Conservation (phyloP, 2,888 invertebrate species). For the Escarpia spicata region DNA sequence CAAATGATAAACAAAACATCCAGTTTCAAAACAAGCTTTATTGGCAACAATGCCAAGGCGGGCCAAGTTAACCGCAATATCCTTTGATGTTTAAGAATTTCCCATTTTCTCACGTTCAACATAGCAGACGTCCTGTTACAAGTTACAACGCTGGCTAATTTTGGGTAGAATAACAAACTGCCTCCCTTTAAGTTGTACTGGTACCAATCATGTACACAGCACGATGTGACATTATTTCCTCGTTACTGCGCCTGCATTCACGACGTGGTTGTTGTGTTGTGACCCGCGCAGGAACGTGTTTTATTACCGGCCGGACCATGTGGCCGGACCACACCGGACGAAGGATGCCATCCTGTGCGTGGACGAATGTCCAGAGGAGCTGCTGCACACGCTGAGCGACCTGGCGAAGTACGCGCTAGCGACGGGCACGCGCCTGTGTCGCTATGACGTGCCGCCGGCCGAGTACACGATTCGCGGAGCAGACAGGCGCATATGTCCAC, state of each 20-base stretch:
- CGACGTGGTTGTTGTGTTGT: not conserved
- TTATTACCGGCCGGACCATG: not conserved
- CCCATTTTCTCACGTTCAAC: no score
- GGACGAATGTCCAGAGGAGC: conserved; percentile 32
- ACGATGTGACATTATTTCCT: not conserved
- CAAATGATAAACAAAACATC: no score
- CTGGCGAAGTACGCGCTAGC: conserved; percentile 24
- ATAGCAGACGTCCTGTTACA: no score
- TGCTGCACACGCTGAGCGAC: conserved; percentile 25
- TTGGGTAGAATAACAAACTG: no score
- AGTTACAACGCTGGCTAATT: no score
- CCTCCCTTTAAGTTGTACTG: no score
- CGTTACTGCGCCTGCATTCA: not conserved
- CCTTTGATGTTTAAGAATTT: no score
- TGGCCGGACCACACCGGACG: not conserved
- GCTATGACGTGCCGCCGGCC: conserved; percentile 32
- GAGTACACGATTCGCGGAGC: not conserved
- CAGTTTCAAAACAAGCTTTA: no score
- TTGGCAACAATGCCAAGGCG: no score
- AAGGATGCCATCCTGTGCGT: conserved; percentile 31
- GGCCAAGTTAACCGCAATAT: no score
- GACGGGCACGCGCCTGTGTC: conserved; percentile 30
- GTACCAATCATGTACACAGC: no score
- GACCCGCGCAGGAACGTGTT: not conserved
- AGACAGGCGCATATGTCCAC: not conserved